A percentile compares a stretch with the other conserved stretches of the same genome.
Evolutionary conservation across 2,797 vertebrate genomes (phyloP).

Genomic region (Eutrigla gurnardus): DNA sequence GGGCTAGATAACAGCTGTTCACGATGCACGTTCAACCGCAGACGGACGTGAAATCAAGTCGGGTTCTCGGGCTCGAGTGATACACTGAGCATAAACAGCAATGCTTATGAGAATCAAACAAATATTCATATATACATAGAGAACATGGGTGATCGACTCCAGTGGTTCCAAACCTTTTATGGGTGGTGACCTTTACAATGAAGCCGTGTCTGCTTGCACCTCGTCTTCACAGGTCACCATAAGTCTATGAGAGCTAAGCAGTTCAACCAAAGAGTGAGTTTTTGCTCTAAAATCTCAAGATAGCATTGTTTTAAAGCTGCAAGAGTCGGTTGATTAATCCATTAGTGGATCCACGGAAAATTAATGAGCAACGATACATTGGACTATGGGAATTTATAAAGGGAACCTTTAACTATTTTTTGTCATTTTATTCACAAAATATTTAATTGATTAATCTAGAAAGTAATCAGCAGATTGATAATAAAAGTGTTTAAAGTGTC

Average conservation of each 20-base stretch:
- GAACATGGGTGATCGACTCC: neutral
- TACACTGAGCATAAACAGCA: constrained; percentile 31
- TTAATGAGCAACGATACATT: neutral
- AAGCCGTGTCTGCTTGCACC: neutral
- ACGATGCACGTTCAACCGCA: constrained; percentile 35
- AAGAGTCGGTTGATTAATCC: neutral
- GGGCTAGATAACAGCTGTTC: constrained; percentile 62
- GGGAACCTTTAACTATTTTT: neutral
- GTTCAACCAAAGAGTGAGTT: neutral
- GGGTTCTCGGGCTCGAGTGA: constrained; percentile 2
- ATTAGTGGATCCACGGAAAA: constrained; percentile 1
- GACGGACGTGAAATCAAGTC: constrained; percentile 23
- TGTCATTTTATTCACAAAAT: neutral
- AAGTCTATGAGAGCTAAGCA: neutral
- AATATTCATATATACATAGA: neutral
- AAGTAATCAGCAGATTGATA: neutral
- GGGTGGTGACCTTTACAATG: neutral
- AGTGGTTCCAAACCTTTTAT: neutral
- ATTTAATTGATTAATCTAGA: neutral
- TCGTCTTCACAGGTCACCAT: neutral
- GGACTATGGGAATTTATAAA: neutral
- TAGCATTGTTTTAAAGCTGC: neutral
- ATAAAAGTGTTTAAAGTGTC: neutral
- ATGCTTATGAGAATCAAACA: constrained; percentile 26
- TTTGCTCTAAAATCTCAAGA: neutral